Conservation (phyloP, 2,888 invertebrate species). For the Amphipoea lucens region DNA sequence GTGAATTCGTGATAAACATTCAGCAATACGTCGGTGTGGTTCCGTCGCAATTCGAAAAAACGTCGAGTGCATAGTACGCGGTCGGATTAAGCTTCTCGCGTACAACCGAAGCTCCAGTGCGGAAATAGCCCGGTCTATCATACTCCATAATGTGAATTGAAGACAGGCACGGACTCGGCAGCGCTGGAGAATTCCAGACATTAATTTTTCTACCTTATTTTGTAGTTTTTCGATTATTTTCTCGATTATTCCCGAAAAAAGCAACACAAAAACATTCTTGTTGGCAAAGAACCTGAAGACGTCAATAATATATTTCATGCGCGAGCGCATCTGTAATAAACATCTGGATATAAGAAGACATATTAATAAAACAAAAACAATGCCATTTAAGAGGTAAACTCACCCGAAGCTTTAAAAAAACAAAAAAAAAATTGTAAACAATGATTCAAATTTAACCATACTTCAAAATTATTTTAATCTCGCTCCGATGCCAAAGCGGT, state of each 20-base stretch:
- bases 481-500: slow-evolving; percentile 47
- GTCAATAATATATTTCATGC: slow-evolving; percentile 36
- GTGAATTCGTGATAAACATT: neutral
- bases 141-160: slow-evolving; percentile 82
- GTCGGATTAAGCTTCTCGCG: slow-evolving; percentile 52
- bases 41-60: slow-evolving; percentile 39
- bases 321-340: neutral
- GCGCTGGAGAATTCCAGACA: slow-evolving; percentile 79
- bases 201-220: slow-evolving; percentile 12
- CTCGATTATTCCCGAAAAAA: neutral
- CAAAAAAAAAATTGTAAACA: slow-evolving; percentile 37
- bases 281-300: slow-evolving; percentile 28
- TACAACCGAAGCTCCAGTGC: slow-evolving; percentile 68
- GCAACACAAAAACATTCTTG: slow-evolving; percentile 7
- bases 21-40: slow-evolving; percentile 7
- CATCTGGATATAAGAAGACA: neutral
- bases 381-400: slow-evolving; percentile 10
- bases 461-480: slow-evolving; percentile 16
- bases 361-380: slow-evolving; percentile 36
- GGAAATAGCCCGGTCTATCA: slow-evolving; percentile 86
- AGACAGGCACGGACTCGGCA: slow-evolving; percentile 80
- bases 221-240: slow-evolving; percentile 12
- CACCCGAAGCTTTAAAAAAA: slow-evolving; percentile 11
- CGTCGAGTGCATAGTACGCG: slow-evolving; percentile 61
- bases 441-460: slow-evolving; percentile 9